phyloP scores from a whole-genome alignment of 2,113 vertebrate genomes.

The Rhinogobius similis region DNA sequence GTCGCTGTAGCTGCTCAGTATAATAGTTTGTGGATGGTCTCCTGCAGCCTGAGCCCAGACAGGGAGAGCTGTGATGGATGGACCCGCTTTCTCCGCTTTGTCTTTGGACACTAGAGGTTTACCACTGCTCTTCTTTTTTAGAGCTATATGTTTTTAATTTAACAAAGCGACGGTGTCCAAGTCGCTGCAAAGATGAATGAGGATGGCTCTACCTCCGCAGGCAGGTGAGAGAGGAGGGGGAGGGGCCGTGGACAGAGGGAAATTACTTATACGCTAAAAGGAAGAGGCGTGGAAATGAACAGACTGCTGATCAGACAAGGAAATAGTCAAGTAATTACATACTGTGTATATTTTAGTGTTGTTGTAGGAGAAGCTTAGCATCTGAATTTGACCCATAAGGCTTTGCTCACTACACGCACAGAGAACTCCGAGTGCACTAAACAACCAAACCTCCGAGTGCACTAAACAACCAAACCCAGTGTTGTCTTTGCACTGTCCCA shows the following conservation, averaged over 20 bases:
- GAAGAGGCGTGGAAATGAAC: conserved; percentile 32
- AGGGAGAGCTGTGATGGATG: conserved; percentile 69
- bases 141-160: conserved; percentile 71
- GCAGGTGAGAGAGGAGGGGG: conserved; percentile 50
- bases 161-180: conserved; percentile 62
- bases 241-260: conserved; percentile 11
- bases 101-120: conserved; percentile 66
- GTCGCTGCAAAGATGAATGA: conserved; percentile 70
- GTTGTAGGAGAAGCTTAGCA: too few species aligned
- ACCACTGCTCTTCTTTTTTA: conserved; percentile 53
- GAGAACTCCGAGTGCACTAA: too few species aligned
- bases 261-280: conserved; percentile 55
- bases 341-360: too few species aligned
- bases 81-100: conserved; percentile 68
- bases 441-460: too few species aligned
- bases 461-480: too few species aligned
- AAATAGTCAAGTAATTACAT: too few species aligned
- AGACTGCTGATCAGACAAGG: neutral
- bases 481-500: too few species aligned
- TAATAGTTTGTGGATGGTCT: conserved; percentile 45
- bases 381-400: too few species aligned
- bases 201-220: conserved; percentile 56
- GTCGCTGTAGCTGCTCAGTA: neutral
- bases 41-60: neutral
- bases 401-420: too few species aligned